Evolutionary conservation across 2,797 vertebrate species (phyloP).

Genomic region (Sparus aurata): DNA sequence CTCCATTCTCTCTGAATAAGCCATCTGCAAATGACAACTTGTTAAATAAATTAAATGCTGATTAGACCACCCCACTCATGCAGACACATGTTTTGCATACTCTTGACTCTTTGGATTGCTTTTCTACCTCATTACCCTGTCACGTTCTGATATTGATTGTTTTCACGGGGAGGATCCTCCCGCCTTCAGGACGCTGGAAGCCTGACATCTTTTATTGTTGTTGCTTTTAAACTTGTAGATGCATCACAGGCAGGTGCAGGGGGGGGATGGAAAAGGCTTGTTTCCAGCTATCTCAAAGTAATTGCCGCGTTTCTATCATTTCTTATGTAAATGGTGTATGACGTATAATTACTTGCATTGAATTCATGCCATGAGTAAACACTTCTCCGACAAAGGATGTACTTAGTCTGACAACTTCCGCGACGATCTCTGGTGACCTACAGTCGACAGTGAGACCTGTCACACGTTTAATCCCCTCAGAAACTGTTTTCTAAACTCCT

Average conservation of each 20-base stretch:
- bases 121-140: constrained; percentile 35
- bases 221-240: constrained; percentile 12
- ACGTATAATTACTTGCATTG: constrained; percentile 28
- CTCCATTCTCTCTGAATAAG: constrained; percentile 31
- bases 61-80: constrained; percentile 35
- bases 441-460: not conserved
- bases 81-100: constrained; percentile 26
- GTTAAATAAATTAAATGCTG: constrained; percentile 51
- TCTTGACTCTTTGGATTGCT: not conserved
- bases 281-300: constrained; percentile 22
- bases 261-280: not conserved
- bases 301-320: constrained; percentile 5
- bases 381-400: constrained; percentile 2
- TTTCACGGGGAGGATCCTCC: not conserved
- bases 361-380: constrained; percentile 27
- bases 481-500: not conserved
- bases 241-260: constrained; percentile 15
- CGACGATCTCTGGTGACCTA: constrained; percentile 5
- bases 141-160: constrained; percentile 20
- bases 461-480: not conserved
- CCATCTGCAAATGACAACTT: constrained; percentile 56
- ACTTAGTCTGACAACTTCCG: not conserved
- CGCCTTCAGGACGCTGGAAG: not conserved
- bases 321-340: constrained; percentile 30
- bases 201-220: not conserved